Conservation (phyloP, 1,140 invertebrate species). For the Conus ventricosus region DNA sequence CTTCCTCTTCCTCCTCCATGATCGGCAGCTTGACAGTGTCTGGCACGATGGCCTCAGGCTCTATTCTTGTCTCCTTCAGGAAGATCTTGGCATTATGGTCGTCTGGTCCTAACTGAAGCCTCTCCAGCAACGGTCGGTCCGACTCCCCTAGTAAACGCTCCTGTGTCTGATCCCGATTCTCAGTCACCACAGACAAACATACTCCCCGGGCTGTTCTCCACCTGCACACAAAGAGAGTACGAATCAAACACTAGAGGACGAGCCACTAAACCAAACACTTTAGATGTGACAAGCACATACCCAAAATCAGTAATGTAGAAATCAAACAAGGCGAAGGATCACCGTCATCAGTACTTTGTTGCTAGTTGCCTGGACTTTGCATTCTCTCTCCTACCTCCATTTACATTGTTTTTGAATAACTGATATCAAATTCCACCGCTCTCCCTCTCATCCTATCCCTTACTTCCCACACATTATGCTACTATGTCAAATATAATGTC, state of each 20-base stretch:
- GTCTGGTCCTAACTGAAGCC: slow-evolving; percentile 87
- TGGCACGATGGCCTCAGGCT: slow-evolving; percentile 79
- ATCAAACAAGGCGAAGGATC: too few relatives aligned
- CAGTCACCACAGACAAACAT: slow-evolving; percentile 88
- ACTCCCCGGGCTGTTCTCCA: slow-evolving; percentile 86
- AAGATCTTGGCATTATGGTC: slow-evolving; percentile 88
- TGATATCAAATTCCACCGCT: too few relatives aligned
- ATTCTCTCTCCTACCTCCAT: too few relatives aligned
- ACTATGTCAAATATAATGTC: too few relatives aligned
- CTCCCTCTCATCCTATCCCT: too few relatives aligned
- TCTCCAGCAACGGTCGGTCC: slow-evolving; percentile 86
- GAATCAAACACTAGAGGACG: not conserved
- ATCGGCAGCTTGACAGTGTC: slow-evolving; percentile 44
- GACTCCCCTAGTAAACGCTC: slow-evolving; percentile 84
- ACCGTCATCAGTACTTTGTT: too few relatives aligned
- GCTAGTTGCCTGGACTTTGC: too few relatives aligned
- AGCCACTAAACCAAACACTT: too few relatives aligned
- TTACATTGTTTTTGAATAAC: too few relatives aligned
- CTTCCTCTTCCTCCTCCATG: slow-evolving; percentile 56
- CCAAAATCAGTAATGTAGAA: too few relatives aligned
- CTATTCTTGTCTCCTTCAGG: slow-evolving; percentile 85
- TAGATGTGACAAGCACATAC: too few relatives aligned
- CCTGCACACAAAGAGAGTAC: slow-evolving; percentile 44
- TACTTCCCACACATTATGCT: too few relatives aligned
- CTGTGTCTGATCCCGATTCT: slow-evolving; percentile 88